These are phyloP conservation scores for Palaemon carinicauda DNA, from an alignment of 1,140 invertebrate species.

Conservation along the genomic window DNA sequence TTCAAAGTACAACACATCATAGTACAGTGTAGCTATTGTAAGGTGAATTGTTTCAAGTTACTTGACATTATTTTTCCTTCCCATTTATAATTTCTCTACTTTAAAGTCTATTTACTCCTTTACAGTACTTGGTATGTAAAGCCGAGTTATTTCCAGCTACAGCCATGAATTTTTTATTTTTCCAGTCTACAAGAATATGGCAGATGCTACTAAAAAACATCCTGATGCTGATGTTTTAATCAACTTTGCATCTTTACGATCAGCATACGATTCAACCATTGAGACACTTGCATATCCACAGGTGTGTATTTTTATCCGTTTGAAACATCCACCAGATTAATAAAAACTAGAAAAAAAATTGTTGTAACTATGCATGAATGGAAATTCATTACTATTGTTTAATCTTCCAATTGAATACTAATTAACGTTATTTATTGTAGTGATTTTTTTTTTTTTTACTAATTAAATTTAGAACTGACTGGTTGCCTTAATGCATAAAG, in stretches of 20 bases:
- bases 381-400: too few species aligned
- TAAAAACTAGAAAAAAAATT: too few species aligned
- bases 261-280: conserved; percentile 96
- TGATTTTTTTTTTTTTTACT: not conserved
- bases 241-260: conserved; percentile 98
- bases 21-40: not conserved
- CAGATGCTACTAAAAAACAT: conserved; percentile 94
- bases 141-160: too few species aligned
- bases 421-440: too few species aligned
- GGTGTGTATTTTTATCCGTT: conserved; percentile 62
- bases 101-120: too few species aligned
- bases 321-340: not conserved
- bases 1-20: not conserved
- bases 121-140: too few species aligned
- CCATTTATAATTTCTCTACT: too few species aligned
- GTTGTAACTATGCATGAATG: too few species aligned
- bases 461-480: not conserved
- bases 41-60: too few species aligned
- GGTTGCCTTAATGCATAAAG: too few species aligned
- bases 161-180: conserved; percentile 60
- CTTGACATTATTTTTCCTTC: too few species aligned
- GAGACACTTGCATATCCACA: conserved; percentile 93
- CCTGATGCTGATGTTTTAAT: conserved; percentile 95
- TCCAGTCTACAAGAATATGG: conserved; percentile 96
- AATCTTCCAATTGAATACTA: too few species aligned